phyloP scores from a whole-genome alignment of 2,113 vertebrate species.

The Lophius piscatorius region DNA sequence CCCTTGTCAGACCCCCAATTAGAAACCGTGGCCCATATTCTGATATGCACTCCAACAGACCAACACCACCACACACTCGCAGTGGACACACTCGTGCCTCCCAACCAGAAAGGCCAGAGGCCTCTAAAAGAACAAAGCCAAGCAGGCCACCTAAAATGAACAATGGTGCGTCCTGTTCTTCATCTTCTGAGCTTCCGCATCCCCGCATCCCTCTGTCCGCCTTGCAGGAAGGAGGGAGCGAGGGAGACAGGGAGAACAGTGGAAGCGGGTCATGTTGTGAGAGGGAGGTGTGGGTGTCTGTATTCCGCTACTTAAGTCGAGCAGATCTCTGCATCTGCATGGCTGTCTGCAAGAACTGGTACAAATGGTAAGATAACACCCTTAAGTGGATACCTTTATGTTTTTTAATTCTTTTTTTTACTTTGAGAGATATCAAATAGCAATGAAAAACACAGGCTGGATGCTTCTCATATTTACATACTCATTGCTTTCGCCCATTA shows the following conservation, averaged over 20 bases:
- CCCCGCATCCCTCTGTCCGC: conserved; percentile 60
- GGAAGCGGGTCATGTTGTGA: conserved; percentile 77
- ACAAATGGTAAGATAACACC: conserved; percentile 96
- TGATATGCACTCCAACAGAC: conserved; percentile 47
- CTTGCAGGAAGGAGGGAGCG: conserved; percentile 67
- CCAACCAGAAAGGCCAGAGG: conserved; percentile 46
- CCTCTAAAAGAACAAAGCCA: conserved; percentile 37
- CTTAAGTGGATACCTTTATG: background rate
- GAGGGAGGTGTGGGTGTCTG: conserved; percentile 96
- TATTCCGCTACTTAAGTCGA: conserved; percentile 95
- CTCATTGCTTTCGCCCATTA: background rate
- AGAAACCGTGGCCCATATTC: conserved; percentile 72
- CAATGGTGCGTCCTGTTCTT: conserved; percentile 65
- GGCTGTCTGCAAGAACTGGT: conserved; percentile 99
- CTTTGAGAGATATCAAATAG: too few species aligned
- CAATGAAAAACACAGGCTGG: background rate
- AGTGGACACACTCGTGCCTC: conserved; percentile 39
- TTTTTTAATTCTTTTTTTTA: too few species aligned
- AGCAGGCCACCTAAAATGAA: conserved; percentile 60
- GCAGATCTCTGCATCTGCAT: conserved; percentile 96
- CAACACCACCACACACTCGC: conserved; percentile 53
- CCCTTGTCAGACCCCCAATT: conserved; percentile 87
- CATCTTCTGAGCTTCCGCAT: conserved; percentile 48
- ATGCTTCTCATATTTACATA: background rate
- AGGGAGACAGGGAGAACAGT: conserved; percentile 59